Conservation (phyloP, 2,888 invertebrate species). For the Drosophila heteroneura region DNA sequence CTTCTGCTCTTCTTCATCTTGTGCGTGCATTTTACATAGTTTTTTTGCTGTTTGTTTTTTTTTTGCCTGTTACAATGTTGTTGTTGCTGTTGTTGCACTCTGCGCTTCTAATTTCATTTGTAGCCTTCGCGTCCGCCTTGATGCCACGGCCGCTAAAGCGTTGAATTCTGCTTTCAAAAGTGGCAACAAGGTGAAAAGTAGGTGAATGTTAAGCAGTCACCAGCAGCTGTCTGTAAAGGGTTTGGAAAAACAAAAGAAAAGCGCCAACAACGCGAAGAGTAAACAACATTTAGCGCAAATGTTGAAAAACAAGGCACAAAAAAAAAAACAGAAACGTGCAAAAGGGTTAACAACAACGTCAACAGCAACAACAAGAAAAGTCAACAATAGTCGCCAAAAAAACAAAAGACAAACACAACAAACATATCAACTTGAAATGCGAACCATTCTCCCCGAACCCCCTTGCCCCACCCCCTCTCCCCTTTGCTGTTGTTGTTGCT, state of each 20-base stretch:
- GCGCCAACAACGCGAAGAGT: conserved; percentile 68
- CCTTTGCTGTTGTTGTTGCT: conserved; percentile 9
- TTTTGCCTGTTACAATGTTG: conserved; percentile 35
- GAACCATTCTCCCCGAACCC: conserved; percentile 2
- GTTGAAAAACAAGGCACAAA: conserved; percentile 38
- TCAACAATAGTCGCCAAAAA: conserved; percentile 44
- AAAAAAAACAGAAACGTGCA: conserved; percentile 54
- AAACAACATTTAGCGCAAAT: conserved; percentile 78
- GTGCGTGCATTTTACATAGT: conserved; percentile 63
- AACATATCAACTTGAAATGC: conserved; percentile 73
- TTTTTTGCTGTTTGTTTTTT: conserved; percentile 43
- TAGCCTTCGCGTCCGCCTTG: conserved; percentile 67
- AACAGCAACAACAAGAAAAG: conserved; percentile 10
- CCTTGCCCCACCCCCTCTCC: conserved; percentile 13
- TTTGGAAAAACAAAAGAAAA: conserved; percentile 66
- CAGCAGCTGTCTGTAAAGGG: conserved; percentile 44
- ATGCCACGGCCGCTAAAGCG: conserved; percentile 71
- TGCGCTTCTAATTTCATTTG: conserved; percentile 81
- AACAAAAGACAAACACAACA: conserved; percentile 72
- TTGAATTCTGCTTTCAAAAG: conserved; percentile 60
- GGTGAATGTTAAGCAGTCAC: conserved; percentile 46
- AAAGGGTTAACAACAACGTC: conserved; percentile 65
- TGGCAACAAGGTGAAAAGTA: conserved; percentile 60
- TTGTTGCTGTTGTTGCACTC: conserved; percentile 53
- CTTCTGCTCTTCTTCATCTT: conserved; percentile 1